A percentile compares a stretch with the other conserved stretches of the same genome.
phyloP scores from a whole-genome alignment of 1,140 invertebrate species.

The Drosophila varians region DNA sequence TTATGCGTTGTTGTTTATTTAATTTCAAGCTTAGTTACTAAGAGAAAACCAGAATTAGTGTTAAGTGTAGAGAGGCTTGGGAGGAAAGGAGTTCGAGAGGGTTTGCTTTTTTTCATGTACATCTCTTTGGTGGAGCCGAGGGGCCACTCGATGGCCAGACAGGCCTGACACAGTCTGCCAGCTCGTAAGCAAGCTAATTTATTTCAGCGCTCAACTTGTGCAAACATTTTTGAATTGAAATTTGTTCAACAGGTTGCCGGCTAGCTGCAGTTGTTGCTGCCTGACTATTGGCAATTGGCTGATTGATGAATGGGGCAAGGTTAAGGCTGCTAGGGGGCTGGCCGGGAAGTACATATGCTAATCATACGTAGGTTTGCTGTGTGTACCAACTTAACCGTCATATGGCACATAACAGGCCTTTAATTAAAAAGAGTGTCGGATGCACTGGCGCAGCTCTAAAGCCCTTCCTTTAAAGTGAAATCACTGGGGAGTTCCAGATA shows the following conservation, averaged over 20 bases:
- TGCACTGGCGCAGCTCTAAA: not conserved
- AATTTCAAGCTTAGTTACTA: conserved; percentile 54
- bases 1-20: conserved; percentile 70
- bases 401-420: not conserved
- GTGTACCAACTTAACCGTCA: too few species aligned
- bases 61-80: conserved; percentile 1
- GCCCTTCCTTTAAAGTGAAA: not conserved
- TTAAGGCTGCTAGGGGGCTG: conserved; percentile 13
- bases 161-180: conserved; percentile 12
- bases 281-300: conserved; percentile 19
- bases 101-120: conserved; percentile 39
- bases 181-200: conserved; percentile 53
- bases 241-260: conserved; percentile 52
- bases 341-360: not conserved
- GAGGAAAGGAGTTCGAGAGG: not conserved
- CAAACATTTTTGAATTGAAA: conserved; percentile 58
- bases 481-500: not conserved
- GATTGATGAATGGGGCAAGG: conserved; percentile 40
- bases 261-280: conserved; percentile 13
- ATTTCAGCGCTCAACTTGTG: conserved; percentile 55
- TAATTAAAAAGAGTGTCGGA: not conserved
- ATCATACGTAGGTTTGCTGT: too few species aligned
- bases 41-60: conserved; percentile 25
- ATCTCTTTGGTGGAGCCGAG: conserved; percentile 3
- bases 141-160: conserved; percentile 4